phyloP scores from a whole-genome alignment of 1,140 invertebrate genomes.

The Camponotus pennsylvanicus region DNA sequence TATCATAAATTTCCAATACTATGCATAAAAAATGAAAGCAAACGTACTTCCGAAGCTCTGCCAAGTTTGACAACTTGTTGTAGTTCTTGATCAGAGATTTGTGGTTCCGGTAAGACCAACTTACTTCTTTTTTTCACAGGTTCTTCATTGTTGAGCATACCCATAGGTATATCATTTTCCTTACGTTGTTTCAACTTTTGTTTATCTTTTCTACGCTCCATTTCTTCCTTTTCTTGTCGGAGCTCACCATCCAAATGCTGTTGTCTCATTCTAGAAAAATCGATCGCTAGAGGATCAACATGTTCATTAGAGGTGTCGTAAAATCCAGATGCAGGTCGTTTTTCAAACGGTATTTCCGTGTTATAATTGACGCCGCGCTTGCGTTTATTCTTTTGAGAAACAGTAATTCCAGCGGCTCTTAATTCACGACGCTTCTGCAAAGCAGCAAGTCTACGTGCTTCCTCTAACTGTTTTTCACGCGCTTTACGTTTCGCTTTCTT shows the following conservation, averaged over 20 bases:
- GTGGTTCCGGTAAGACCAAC: conserved; percentile 97
- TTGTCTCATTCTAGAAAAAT: conserved; percentile 95
- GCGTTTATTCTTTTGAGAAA: conserved; percentile 90
- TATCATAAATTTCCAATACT: too few species aligned
- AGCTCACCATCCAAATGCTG: conserved; percentile 97
- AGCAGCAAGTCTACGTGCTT: conserved; percentile 97
- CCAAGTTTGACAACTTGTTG: conserved; percentile 99
- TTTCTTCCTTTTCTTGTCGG: conserved; percentile 95
- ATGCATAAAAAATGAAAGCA: background rate
- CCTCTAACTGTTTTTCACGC: conserved; percentile 99
- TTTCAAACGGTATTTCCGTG: conserved; percentile 99
- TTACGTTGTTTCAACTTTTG: conserved; percentile 97
- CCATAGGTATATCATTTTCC: conserved; percentile 97
- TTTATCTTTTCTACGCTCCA: conserved; percentile 95
- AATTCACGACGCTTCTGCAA: conserved; percentile 98
- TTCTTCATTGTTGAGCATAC: conserved; percentile 96
- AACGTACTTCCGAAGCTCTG: conserved; percentile 93
- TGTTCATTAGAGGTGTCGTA: conserved; percentile 97
- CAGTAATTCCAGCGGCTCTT: conserved; percentile 98
- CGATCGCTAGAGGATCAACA: conserved; percentile 94
- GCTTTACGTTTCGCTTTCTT: conserved; percentile 99
- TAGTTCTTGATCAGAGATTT: conserved; percentile 97
- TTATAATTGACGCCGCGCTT: conserved; percentile 99
- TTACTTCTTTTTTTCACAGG: conserved; percentile 98
- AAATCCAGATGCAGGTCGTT: conserved; percentile 95